These are phyloP conservation scores for Rhadinocentrus ornatus DNA, from an alignment of 2,797 vertebrate species.

Conservation along the genomic window DNA sequence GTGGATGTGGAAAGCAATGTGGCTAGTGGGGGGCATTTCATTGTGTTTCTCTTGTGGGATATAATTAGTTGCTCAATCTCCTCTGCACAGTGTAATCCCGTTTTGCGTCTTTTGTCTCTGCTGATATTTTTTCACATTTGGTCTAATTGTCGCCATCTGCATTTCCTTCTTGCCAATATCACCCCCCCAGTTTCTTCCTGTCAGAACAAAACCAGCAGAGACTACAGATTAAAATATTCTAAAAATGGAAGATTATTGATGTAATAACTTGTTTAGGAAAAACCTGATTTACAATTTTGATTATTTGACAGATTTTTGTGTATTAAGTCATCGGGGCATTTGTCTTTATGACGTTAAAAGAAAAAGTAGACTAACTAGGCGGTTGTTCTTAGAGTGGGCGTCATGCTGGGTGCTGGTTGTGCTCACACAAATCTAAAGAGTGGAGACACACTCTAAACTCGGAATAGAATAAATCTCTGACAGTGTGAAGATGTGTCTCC, in stretches of 20 bases:
- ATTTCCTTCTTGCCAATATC: conserved; percentile 45
- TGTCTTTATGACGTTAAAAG: neutral
- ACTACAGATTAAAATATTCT: conserved; percentile 14
- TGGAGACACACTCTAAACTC: conserved; percentile 17
- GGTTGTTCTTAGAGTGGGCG: neutral
- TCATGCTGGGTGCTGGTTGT: neutral
- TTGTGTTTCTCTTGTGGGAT: conserved; percentile 64
- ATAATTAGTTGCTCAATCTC: conserved; percentile 77
- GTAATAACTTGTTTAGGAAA: conserved; percentile 3
- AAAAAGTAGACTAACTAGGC: conserved; percentile 5
- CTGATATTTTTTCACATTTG: conserved; percentile 63
- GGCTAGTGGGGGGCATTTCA: conserved; percentile 48
- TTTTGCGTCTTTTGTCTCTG: conserved; percentile 65
- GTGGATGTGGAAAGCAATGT: conserved; percentile 24
- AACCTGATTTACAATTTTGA: neutral
- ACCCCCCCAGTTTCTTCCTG: conserved; percentile 5
- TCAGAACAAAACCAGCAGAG: conserved; percentile 25
- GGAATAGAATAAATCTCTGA: conserved; percentile 14
- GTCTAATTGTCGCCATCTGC: conserved; percentile 73
- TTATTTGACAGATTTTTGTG: neutral
- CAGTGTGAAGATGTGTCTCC: neutral
- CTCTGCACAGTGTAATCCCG: conserved; percentile 65
- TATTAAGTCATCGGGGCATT: neutral
- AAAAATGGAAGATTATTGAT: conserved; percentile 19
- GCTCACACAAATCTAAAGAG: neutral